These are phyloP conservation scores for Dioctria rufipes DNA, from an alignment of 2,888 invertebrate genomes.

Conservation along the genomic window DNA sequence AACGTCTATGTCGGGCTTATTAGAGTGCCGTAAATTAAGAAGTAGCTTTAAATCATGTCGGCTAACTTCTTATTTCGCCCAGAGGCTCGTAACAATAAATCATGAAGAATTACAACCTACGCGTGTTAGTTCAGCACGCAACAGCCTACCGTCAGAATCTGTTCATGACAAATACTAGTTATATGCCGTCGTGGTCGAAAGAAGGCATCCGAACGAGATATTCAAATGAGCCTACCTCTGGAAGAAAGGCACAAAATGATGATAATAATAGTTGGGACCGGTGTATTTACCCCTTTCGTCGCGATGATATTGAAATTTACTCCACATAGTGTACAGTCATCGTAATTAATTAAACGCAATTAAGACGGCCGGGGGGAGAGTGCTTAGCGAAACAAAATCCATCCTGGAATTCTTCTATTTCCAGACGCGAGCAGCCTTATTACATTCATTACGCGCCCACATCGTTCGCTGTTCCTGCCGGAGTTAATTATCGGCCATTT, in stretches of 20 bases:
- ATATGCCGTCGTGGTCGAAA: neutral
- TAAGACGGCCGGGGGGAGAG: constrained; percentile 17
- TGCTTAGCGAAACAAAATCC: constrained; percentile 28
- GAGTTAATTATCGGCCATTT: constrained; percentile 50
- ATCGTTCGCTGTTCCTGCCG: constrained; percentile 7
- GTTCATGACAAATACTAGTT: constrained; percentile 49
- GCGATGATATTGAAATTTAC: constrained; percentile 47
- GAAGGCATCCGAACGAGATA: constrained; percentile 44
- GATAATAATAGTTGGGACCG: constrained; percentile 38
- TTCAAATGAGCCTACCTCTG: constrained; percentile 41
- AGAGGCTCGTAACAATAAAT: constrained; percentile 44
- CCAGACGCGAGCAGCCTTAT: constrained; percentile 37
- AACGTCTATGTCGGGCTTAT: constrained; percentile 15
- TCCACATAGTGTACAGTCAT: constrained; percentile 43
- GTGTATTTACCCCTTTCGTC: constrained; percentile 48
- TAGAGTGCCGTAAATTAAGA: constrained; percentile 47
- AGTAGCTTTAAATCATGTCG: constrained; percentile 51
- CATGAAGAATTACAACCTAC: constrained; percentile 52
- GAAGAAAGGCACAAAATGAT: constrained; percentile 35
- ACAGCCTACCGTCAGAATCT: constrained; percentile 37
- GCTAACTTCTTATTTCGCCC: constrained; percentile 40
- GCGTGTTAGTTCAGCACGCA: constrained; percentile 41
- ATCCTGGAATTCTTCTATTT: neutral
- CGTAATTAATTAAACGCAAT: constrained; percentile 49
- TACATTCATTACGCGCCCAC: constrained; percentile 48